Evolutionary conservation across 30 jellyfish, hydroid and myxozoan species (phyloP), one percentile per base, ranked within the genome.

Genomic region (Sanderia malayensis): DNA sequence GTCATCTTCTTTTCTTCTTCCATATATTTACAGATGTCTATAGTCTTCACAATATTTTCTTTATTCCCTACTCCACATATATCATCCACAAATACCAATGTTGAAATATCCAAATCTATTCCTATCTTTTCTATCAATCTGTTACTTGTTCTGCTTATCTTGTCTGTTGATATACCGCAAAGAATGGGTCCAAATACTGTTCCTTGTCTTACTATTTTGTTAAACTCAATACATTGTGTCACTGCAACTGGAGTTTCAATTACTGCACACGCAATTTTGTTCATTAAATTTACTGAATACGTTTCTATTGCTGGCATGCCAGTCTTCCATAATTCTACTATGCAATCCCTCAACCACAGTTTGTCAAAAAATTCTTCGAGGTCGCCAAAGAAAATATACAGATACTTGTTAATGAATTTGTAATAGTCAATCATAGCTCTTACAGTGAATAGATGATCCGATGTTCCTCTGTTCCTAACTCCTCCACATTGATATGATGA

Each of bases 291-390:
- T 63, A 63, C 4, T 19, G 31, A 13, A 9, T 63, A 24, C 18
- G 31, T 27, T 11, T 63, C 58, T 1, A 4, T 20, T 63, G 26
- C 58, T 27, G 11, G 2, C 59, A 63, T 63, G 9, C 59, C 76
- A 2, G 9, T 8, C 3, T 63, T 63, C 9, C 31, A 63, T 1
- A 31, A 59, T 63, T 63, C 76, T 1, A 1, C 20, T 9, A 58
- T 1, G 4, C 18, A 3, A 31, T 63, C 76, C 27, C 31, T 59
- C 28, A 63, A 31, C 76, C 58, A 63, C 24, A 63, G 59, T 27
- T 63, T 63, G 59, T 63, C 76, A 31, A 63, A 63, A 63, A 58
- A 63, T 24, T 63, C 31, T 63, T 63, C 76, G 2, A 29, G 27
- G 29, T 63, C 58, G 2, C 17, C 28, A 4, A 63, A 4, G 4